Percentiles rank a stretch among this genome's conserved stretches.
Evolutionary conservation across 2,797 vertebrate genomes (phyloP).

Genomic region (Brachyrhaphis roseni): DNA sequence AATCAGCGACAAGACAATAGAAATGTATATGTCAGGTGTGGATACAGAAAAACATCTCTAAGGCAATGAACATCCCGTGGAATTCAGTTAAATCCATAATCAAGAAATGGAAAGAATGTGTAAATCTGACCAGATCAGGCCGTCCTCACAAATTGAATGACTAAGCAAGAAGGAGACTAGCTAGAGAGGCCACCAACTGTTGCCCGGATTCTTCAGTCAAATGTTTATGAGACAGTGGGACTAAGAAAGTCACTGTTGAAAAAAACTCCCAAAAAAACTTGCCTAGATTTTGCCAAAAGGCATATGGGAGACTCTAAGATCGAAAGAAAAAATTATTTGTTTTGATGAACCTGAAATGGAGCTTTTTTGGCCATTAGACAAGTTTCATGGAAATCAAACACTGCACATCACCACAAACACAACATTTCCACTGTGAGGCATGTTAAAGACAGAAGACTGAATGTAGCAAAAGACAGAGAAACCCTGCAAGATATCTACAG

Average conservation of each 20-base stretch:
- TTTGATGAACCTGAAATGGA: not conserved
- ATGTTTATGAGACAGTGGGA: not conserved
- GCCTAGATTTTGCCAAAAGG: not conserved
- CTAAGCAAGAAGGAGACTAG: not conserved
- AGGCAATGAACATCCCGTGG: not conserved
- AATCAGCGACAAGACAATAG: not conserved
- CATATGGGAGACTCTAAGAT: not conserved
- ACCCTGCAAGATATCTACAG: not conserved
- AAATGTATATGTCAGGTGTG: not conserved
- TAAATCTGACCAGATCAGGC: not conserved
- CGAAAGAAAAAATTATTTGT: not conserved
- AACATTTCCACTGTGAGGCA: not conserved
- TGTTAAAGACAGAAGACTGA: not conserved
- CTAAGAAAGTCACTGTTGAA: not conserved
- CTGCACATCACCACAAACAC: not conserved
- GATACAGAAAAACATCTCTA: not conserved
- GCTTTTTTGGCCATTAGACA: not conserved
- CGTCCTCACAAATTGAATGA: not conserved
- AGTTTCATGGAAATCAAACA: not conserved
- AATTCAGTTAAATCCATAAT: not conserved
- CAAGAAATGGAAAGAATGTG: not conserved
- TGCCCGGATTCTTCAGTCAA: not conserved
- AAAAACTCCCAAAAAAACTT: not conserved
- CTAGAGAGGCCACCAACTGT: not conserved
- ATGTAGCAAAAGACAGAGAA: not conserved